Base-by-base conservation (phyloP, 2,888 invertebrate species). In the Drosophila imparisetae region DNA sequence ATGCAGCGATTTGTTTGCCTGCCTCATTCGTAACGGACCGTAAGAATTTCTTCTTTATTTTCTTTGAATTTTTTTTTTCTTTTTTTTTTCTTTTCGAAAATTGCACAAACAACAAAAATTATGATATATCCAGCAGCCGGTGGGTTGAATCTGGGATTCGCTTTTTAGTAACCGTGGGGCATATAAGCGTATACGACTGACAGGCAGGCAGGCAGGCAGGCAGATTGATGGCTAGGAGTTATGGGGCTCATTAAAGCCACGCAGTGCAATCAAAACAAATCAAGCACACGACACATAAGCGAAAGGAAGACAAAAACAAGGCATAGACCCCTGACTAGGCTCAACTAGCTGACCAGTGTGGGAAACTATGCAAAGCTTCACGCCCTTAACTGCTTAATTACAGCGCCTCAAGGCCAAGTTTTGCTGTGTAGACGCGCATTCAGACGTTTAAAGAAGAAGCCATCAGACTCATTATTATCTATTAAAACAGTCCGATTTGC, bases 321-420 rank as follows among this genome's bases (percentile, higher is more conserved):
- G 32, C 60, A 59, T 32, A 18, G 4, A 40, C 2, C n/a, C 42
- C 11, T 36, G 59, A 50, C 75, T 88, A 86, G 83, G 80, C 72
- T 68, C 64, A 15, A 15, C 36, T 50, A 29, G 29, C 11, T 30
- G 64, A 64, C 68, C 86, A 55, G 55, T 89, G 85, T 85, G 90
- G 88, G 85, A 85, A 87, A 79, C 79, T 78, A 55, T 69, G 52
- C 42, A 48, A 61, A 57, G 42, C 65, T 72, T 42, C 21, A 64
- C 73, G 68, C 87, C 83, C 84, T 89, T 84, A 90, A 90, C 90
- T 89, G 87, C 90, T 90, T 89, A 89, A 89, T 89, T 89, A 89
- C 87, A 89, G 77, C 77, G 89, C 87, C 85, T 79, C 76, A 80
- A 78, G 84, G 88, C 83, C 77, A 68, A 13, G 27, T 13, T 13